A percentile compares a stretch with the other conserved stretches of the same genome.
Evolutionary conservation across 2,113 vertebrate genomes (phyloP).

Genomic region (Eptesicus fuscus): DNA sequence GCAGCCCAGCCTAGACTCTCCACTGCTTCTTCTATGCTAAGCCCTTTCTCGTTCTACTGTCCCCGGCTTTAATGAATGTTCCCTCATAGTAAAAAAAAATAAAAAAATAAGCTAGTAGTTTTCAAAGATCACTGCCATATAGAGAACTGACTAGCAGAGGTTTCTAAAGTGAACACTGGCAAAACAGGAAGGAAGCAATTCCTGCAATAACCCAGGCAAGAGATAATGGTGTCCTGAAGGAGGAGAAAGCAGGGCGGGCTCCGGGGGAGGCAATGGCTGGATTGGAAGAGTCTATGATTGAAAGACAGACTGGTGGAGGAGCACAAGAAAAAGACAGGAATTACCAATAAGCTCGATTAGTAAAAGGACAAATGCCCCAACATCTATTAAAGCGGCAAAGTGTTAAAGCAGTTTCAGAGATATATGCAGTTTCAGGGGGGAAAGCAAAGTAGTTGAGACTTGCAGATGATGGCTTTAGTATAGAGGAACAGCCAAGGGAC

Average conservation of each 20-base stretch:
- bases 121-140: background rate
- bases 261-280: background rate
- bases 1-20: too few relatives aligned
- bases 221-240: background rate
- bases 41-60: too few relatives aligned
- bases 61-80: too few relatives aligned
- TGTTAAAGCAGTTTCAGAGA: constrained; percentile 7
- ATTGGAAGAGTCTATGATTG: background rate
- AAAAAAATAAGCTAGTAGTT: background rate
- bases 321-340: background rate
- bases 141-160: background rate
- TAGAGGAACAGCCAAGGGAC: background rate
- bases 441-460: background rate
- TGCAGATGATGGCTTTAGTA: background rate
- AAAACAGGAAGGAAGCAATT: background rate
- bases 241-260: background rate
- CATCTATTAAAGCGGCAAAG: background rate
- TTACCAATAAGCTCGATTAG: background rate
- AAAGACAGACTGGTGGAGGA: background rate
- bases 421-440: background rate
- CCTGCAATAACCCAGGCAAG: background rate
- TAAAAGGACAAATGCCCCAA: background rate
- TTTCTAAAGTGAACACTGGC: background rate
- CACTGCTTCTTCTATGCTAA: too few relatives aligned
- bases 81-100: too few relatives aligned